Evolutionary conservation across 2,113 vertebrate genomes (phyloP).

Genomic region (Platichthys flesus): DNA sequence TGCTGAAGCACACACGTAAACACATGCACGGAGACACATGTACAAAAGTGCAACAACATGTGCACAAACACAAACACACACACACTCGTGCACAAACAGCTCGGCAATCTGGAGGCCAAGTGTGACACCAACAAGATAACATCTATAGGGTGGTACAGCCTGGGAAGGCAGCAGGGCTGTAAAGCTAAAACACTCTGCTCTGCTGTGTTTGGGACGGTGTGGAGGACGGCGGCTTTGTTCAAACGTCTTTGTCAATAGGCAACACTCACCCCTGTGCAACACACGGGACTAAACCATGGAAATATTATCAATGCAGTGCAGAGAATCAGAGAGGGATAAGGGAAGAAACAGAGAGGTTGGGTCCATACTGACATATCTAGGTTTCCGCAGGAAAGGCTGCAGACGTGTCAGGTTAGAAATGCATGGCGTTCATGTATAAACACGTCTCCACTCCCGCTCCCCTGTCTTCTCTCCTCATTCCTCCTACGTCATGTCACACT

Average conservation of each 20-base stretch:
- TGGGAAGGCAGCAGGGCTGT: conserved; percentile 44
- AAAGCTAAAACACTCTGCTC: conserved; percentile 58
- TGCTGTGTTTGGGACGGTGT: conserved; percentile 3
- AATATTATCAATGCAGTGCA: conserved; percentile 38
- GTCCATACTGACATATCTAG: conserved; percentile 38
- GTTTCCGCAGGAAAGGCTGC: conserved; percentile 43
- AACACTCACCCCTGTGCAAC: conserved; percentile 9
- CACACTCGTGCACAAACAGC: conserved; percentile 11
- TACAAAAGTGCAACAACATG: conserved; percentile 1
- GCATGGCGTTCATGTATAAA: conserved; percentile 32
- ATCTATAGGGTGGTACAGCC: conserved; percentile 55
- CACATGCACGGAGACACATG: not conserved
- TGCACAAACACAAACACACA: conserved; percentile 1
- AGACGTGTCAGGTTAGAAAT: conserved; percentile 58
- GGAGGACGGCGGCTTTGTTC: conserved; percentile 5
- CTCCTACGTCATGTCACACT: not conserved
- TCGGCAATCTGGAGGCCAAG: conserved; percentile 50
- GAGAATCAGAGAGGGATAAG: conserved; percentile 18
- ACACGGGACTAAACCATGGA: conserved; percentile 2
- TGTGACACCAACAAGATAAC: conserved; percentile 65
- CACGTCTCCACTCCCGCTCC: not conserved
- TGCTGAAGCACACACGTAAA: not conserved
- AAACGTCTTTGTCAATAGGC: conserved; percentile 28
- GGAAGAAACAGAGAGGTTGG: conserved; percentile 13
- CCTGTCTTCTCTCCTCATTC: conserved; percentile 9